These are phyloP conservation scores for Fratercula arctica DNA, from an alignment of 2,797 vertebrate genomes.

Conservation along the genomic window DNA sequence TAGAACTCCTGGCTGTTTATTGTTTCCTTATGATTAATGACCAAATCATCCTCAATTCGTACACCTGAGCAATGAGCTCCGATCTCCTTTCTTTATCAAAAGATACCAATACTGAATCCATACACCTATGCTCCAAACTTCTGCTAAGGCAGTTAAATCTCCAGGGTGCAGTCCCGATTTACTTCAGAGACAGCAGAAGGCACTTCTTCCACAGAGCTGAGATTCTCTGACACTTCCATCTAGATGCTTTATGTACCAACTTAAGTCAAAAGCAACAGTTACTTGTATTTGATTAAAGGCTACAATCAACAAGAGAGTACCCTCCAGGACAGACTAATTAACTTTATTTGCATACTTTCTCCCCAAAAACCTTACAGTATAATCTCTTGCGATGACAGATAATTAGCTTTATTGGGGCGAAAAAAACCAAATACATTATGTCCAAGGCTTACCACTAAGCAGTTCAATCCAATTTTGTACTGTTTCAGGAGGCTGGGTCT, in stretches of 20 bases:
- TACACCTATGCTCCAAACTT: neutral
- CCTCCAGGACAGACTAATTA: neutral
- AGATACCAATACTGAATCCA: neutral
- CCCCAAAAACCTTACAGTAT: neutral
- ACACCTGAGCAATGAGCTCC: neutral
- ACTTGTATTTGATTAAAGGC: conserved; percentile 29
- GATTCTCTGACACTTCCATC: neutral
- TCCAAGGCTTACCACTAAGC: conserved; percentile 88
- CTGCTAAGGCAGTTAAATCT: neutral
- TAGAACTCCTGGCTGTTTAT: neutral
- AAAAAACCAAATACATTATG: neutral
- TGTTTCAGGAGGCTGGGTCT: conserved; percentile 94
- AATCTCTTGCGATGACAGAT: neutral
- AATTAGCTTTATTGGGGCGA: neutral
- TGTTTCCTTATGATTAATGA: neutral
- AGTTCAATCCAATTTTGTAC: conserved; percentile 98
- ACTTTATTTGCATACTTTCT: neutral
- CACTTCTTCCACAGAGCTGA: neutral
- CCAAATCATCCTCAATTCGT: neutral
- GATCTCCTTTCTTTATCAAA: neutral
- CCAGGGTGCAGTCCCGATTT: neutral
- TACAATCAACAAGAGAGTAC: neutral
- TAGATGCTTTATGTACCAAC: neutral
- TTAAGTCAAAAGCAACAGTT: conserved; percentile 12
- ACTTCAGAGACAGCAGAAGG: neutral